Percentiles rank a stretch among this genome's conserved stretches.
Conservation (phyloP, 2,888 invertebrate genomes). For the Epirrita christyi region DNA sequence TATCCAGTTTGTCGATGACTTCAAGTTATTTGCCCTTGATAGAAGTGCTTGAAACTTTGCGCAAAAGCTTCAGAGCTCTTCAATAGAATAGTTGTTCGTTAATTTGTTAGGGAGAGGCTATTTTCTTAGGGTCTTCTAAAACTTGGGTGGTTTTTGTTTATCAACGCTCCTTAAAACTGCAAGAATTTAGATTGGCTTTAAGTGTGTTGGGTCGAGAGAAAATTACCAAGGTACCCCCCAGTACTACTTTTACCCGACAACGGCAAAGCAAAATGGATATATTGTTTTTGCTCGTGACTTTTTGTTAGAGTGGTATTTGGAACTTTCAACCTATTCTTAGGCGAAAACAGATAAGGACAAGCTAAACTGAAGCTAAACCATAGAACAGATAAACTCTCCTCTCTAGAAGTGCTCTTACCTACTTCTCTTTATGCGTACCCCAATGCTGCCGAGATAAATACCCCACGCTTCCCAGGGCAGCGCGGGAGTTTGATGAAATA, state of each 20-base stretch:
- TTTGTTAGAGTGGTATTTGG: no score
- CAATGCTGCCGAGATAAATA: no score
- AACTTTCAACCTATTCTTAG: no score
- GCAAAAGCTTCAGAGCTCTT: constrained; percentile 36
- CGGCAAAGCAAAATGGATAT: no score
- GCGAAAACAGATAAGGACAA: no score
- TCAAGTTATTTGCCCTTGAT: constrained; percentile 35
- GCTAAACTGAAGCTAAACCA: no score
- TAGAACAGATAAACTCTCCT: no score
- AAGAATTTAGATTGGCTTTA: constrained; percentile 32
- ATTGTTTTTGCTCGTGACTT: no score
- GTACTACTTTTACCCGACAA: neutral
- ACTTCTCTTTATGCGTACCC: no score
- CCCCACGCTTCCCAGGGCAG: no score
- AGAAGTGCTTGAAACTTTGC: constrained; percentile 34
- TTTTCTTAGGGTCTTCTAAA: constrained; percentile 32
- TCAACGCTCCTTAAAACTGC: constrained; percentile 24
- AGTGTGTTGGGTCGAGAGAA: constrained; percentile 16
- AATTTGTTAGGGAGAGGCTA: constrained; percentile 40
- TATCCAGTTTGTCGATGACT: constrained; percentile 30
- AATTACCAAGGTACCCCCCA: neutral
- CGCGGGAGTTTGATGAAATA: no score
- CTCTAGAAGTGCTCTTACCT: no score
- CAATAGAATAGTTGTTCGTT: constrained; percentile 43
- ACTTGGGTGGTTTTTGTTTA: constrained; percentile 34